Percentiles rank a stretch among this genome's conserved stretches.
These are phyloP conservation scores for Callimorpha dominula DNA, from an alignment of 2,888 invertebrate species.

Conservation along the genomic window DNA sequence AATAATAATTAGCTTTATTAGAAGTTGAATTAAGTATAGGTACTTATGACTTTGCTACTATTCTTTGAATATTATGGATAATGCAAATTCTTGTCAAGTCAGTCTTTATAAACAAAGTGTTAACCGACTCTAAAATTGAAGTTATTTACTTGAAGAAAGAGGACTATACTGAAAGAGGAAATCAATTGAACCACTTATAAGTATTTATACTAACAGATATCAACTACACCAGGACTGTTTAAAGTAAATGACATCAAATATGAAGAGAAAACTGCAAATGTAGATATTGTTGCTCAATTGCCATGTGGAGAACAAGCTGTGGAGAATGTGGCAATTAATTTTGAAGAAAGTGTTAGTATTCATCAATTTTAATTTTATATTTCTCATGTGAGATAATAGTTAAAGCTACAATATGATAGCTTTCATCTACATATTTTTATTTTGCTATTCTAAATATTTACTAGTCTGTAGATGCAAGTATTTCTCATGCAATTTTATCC, in stretches of 20 bases:
- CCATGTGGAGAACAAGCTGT: conserved; percentile 88
- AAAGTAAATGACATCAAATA: conserved; percentile 87
- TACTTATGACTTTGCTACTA: too few relatives aligned
- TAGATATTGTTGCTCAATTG: conserved; percentile 89
- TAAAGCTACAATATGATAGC: too few relatives aligned
- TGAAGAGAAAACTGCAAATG: conserved; percentile 74
- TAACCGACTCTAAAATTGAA: too few relatives aligned
- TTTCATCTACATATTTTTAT: too few relatives aligned
- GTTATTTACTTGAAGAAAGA: too few relatives aligned
- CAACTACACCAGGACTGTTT: conserved; percentile 91
- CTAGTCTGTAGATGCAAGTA: too few relatives aligned
- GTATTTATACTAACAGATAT: conserved; percentile 81
- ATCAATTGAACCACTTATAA: background rate
- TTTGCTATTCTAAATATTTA: too few relatives aligned
- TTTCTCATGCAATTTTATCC: too few relatives aligned
- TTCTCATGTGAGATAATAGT: too few relatives aligned
- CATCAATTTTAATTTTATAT: background rate
- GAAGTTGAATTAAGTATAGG: too few relatives aligned
- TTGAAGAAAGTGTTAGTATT: conserved; percentile 55
- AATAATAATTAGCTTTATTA: too few relatives aligned
- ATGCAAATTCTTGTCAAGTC: background rate
- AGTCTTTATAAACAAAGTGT: background rate
- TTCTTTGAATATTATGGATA: background rate
- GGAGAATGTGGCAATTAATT: conserved; percentile 86
- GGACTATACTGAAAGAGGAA: too few relatives aligned